Conservation (phyloP, 2,888 invertebrate species). For the Hirtodrosophila trivittata region DNA sequence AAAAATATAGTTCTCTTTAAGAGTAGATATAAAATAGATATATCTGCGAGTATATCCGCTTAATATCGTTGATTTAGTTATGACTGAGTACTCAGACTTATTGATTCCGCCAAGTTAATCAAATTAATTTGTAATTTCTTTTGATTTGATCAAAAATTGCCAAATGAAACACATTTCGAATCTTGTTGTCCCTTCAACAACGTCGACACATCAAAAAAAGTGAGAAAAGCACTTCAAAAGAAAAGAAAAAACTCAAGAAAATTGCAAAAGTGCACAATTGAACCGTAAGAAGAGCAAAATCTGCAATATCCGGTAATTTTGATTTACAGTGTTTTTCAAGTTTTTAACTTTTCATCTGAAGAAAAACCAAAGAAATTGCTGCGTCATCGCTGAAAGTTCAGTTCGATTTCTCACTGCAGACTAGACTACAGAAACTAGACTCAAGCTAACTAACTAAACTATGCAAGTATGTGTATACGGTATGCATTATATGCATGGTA, state of each 20-base stretch:
- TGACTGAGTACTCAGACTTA: too few relatives aligned
- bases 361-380: conserved; percentile 48
- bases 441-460: conserved; percentile 35
- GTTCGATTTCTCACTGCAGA: conserved; percentile 24
- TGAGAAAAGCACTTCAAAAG: conserved; percentile 26
- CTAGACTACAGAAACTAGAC: conserved; percentile 37
- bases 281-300: conserved; percentile 50
- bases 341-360: conserved; percentile 5
- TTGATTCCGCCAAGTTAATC: too few relatives aligned
- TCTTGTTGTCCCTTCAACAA: conserved; percentile 1
- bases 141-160: too few relatives aligned
- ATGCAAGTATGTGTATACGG: background rate
- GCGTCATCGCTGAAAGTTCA: conserved; percentile 41
- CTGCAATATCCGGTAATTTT: conserved; percentile 68
- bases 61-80: too few relatives aligned
- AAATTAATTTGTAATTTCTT: too few relatives aligned
- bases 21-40: too few relatives aligned
- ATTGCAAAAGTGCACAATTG: conserved; percentile 29
- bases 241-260: conserved; percentile 30
- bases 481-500: background rate
- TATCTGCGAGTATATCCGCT: too few relatives aligned
- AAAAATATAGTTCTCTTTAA: too few relatives aligned
- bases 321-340: conserved; percentile 23
- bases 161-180: too few relatives aligned
- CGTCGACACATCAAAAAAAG: conserved; percentile 7